Conservation (phyloP, 2,113 vertebrate species). For the Ivindomyrus marchei region DNA sequence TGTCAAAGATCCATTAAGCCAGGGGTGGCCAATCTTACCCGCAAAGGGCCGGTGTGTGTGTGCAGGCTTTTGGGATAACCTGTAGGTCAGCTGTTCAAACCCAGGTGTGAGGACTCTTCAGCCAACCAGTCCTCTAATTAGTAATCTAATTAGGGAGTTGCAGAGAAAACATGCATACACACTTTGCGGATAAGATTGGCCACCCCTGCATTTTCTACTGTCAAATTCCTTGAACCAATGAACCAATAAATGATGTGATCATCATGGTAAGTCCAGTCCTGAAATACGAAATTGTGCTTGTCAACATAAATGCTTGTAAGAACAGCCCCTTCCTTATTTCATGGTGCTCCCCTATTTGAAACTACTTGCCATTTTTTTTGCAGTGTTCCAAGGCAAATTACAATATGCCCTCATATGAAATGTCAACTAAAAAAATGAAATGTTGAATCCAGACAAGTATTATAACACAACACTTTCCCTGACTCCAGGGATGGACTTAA, state of each 20-base stretch:
- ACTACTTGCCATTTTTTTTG: neutral
- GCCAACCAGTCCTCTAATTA: too few relatives aligned
- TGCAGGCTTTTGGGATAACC: too few relatives aligned
- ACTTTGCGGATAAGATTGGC: too few relatives aligned
- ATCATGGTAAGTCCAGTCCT: neutral
- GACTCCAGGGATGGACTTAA: neutral
- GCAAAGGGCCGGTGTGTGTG: too few relatives aligned
- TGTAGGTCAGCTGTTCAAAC: too few relatives aligned
- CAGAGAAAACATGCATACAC: too few relatives aligned
- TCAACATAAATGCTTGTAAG: neutral
- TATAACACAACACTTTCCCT: constrained; percentile 17
- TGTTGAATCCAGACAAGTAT: neutral
- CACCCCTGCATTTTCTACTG: neutral
- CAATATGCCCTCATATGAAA: neutral
- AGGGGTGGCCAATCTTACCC: too few relatives aligned
- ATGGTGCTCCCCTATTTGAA: neutral
- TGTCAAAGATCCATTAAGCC: neutral
- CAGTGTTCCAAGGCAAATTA: neutral
- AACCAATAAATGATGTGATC: neutral
- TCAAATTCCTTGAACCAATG: neutral
- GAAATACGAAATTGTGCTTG: neutral
- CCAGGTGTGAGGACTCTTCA: too few relatives aligned
- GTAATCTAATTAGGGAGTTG: too few relatives aligned
- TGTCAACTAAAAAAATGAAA: neutral
- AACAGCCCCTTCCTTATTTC: neutral